Evolutionary conservation across 2,888 invertebrate species (phyloP), one percentile per base, ranked within the genome.

Genomic region (Xylota segnis): DNA sequence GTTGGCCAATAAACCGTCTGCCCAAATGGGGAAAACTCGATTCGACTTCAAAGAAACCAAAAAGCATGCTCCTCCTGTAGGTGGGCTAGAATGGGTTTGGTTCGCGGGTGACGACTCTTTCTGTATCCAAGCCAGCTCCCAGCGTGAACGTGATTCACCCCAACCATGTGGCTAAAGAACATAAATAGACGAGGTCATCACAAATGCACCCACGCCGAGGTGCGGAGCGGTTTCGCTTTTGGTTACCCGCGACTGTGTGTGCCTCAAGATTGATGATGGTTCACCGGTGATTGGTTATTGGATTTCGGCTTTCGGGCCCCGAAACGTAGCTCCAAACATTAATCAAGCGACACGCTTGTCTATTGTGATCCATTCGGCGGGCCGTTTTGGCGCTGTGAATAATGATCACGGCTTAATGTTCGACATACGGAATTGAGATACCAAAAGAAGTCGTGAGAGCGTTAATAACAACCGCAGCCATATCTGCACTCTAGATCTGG

Each of bases 161-260:
- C 43, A 45, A 54, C 75, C 75, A 74, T 63, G 72, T 61, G 61
- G 66, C 66, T 32, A 16, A 56, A 52, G 50, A 50, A 61, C 37
- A 23, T 14, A 82, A 76, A 82, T 43, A 75, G 74, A 74, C 68
- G 79, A 75, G 79, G 79, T 79, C 79, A 75, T 75, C 59, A 45
- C 40, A 43, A 75, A 79, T 84, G 83, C 83, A 84, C 83, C 83
- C 65, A 84, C 83, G 56, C 63, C 61, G n/a, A 10, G 34, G n/a
- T 4, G 5, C 40, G 10, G 47, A 5, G 16, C n/a, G 63, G 34
- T 61, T 77, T 71, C 54, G 56, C 74, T 83, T 74, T 83, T 83
- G 66, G 43, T 14, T 66, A 54, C 27, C 43, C 61, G 50, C n/a
- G n/a, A n/a, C n/a, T 10, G 34, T 34, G 34, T 40, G 2, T 0